phyloP scores from a whole-genome alignment of 2,888 invertebrate species.

The Linyphia triangularis region DNA sequence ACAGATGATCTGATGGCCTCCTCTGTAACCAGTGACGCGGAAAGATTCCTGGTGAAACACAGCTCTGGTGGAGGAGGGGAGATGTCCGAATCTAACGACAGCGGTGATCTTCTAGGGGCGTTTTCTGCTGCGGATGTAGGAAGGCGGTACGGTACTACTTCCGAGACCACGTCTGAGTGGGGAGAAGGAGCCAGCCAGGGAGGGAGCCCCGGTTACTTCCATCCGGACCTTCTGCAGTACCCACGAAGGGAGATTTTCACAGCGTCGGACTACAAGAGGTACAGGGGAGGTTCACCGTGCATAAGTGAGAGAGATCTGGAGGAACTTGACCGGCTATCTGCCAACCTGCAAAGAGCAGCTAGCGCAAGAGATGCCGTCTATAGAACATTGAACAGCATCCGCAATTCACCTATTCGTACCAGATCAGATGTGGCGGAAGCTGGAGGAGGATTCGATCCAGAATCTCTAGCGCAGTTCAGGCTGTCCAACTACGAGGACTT shows the following conservation, averaged over 20 bases:
- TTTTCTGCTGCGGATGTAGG: slow-evolving; percentile 18
- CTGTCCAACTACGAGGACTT: slow-evolving; percentile 60
- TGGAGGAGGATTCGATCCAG: slow-evolving; percentile 12
- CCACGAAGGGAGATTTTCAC: slow-evolving; percentile 84
- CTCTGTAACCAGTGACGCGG: slow-evolving; percentile 50
- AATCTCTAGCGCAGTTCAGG: slow-evolving; percentile 18
- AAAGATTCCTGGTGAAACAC: slow-evolving; percentile 56
- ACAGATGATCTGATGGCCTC: slow-evolving; percentile 40
- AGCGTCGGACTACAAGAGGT: slow-evolving; percentile 88
- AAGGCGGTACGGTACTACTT: not conserved
- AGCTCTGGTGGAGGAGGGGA: slow-evolving; percentile 18
- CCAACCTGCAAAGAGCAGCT: slow-evolving; percentile 66
- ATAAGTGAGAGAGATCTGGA: slow-evolving; percentile 89
- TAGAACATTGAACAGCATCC: slow-evolving; percentile 52
- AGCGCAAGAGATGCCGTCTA: slow-evolving; percentile 53
- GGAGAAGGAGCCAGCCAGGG: slow-evolving; percentile 47
- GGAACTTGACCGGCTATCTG: slow-evolving; percentile 81
- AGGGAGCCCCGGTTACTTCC: slow-evolving; percentile 59
- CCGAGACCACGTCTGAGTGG: slow-evolving; percentile 57
- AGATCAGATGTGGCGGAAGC: slow-evolving; percentile 17
- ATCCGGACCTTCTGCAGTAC: slow-evolving; percentile 50
- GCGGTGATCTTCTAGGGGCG: slow-evolving; percentile 42
- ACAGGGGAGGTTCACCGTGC: slow-evolving; percentile 87
- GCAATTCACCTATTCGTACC: slow-evolving; percentile 55
- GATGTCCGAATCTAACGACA: slow-evolving; percentile 48